Percentiles rank a stretch among this genome's conserved stretches.
Conservation (phyloP, 2,113 vertebrate species). For the Seriola aureovittata region DNA sequence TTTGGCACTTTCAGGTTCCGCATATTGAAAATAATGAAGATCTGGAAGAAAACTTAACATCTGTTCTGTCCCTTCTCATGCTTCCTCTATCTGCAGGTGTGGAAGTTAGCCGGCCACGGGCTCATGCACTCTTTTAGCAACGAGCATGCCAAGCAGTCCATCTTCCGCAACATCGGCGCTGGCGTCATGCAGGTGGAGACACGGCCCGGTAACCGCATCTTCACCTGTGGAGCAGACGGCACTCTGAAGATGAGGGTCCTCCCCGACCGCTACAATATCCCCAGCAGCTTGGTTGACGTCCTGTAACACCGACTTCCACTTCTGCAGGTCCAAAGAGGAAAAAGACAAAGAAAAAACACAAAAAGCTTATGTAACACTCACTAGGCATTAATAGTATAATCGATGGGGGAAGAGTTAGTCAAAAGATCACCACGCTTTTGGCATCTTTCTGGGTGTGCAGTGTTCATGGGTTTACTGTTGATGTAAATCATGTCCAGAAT, state of each 20-base stretch:
- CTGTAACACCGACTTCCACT: conserved; percentile 82
- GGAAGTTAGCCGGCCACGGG: conserved; percentile 92
- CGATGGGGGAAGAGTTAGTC: conserved; percentile 44
- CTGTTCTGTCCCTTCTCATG: neutral
- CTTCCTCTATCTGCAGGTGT: conserved; percentile 86
- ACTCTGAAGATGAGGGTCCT: conserved; percentile 97
- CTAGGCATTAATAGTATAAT: conserved; percentile 52
- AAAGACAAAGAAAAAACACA: conserved; percentile 26
- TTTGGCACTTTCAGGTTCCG: no score
- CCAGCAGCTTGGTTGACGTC: conserved; percentile 90
- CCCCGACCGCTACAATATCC: conserved; percentile 93
- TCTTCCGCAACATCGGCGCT: conserved; percentile 97
- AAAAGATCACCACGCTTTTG: conserved; percentile 56
- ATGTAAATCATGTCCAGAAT: conserved; percentile 64
- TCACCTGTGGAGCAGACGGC: conserved; percentile 98
- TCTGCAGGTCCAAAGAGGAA: conserved; percentile 54
- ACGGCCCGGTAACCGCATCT: conserved; percentile 91
- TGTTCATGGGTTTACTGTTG: conserved; percentile 65
- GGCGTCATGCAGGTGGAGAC: conserved; percentile 97
- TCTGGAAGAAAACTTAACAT: neutral
- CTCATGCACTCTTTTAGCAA: conserved; percentile 96
- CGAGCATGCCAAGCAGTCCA: conserved; percentile 97
- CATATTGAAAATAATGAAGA: neutral
- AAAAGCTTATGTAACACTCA: conserved; percentile 61
- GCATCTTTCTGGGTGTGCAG: conserved; percentile 60